A percentile compares a stretch with the other conserved stretches of the same genome.
Evolutionary conservation across 2,113 vertebrate species (phyloP).

Genomic region (Ranitomeya variabilis): DNA sequence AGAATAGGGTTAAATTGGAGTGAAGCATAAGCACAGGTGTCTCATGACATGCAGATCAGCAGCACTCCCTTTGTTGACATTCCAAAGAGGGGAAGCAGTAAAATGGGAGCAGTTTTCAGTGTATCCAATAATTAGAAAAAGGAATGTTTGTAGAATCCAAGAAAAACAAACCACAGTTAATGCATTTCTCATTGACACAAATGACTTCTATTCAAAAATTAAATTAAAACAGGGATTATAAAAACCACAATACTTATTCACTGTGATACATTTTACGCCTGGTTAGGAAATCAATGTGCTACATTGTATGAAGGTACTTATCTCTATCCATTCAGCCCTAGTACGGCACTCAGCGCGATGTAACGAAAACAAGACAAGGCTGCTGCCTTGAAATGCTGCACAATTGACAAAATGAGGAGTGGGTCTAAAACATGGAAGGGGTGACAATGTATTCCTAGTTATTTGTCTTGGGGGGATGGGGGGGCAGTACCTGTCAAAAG

Average conservation of each 20-base stretch:
- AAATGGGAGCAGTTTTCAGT: constrained; percentile 39
- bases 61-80: constrained; percentile 53
- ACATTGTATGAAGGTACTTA: not conserved
- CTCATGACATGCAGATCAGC: constrained; percentile 26
- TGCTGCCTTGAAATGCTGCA: no score
- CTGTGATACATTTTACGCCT: constrained; percentile 22
- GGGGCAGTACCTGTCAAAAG: no score
- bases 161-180: constrained; percentile 51
- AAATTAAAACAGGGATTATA: constrained; percentile 34
- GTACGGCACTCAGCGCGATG: not conserved
- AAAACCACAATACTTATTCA: constrained; percentile 41
- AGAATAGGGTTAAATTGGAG: not conserved
- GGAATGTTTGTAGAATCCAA: constrained; percentile 46
- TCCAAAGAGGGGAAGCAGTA: constrained; percentile 34
- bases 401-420: no score
- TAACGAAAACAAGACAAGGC: not conserved
- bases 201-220: constrained; percentile 11
- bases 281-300: constrained; percentile 34
- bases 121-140: constrained; percentile 54
- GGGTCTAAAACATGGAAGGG: no score
- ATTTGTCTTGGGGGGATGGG: no score
- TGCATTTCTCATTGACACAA: constrained; percentile 49
- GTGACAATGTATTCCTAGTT: no score
- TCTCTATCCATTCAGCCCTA: not conserved
- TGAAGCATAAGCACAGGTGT: constrained; percentile 27